A percentile compares a stretch with the other conserved stretches of the same genome.
Conservation (phyloP, 2,113 vertebrate genomes). For the Ginglymostoma cirratum region DNA sequence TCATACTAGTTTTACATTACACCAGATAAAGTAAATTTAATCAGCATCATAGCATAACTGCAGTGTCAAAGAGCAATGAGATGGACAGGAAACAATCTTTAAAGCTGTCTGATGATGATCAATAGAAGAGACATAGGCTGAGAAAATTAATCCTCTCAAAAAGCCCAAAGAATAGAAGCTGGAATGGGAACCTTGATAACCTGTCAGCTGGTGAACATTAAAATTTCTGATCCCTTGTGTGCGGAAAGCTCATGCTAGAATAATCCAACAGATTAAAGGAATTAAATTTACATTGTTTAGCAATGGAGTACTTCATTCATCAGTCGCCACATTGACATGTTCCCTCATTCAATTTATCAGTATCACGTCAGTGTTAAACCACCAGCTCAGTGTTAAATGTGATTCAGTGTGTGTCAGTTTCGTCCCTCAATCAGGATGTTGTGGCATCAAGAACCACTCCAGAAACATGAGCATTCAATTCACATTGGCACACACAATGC, state of each 20-base stretch:
- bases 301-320: background rate
- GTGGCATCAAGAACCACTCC: background rate
- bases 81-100: background rate
- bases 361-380: too few relatives aligned
- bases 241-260: background rate
- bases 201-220: background rate
- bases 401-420: too few relatives aligned
- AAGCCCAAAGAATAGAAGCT: background rate
- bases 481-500: background rate
- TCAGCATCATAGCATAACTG: background rate
- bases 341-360: background rate
- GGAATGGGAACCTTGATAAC: background rate
- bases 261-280: background rate
- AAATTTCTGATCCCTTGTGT: background rate
- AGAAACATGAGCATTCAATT: background rate
- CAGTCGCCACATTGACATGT: background rate
- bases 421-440: background rate
- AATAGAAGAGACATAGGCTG: background rate
- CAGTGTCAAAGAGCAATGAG: background rate
- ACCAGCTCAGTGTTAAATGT: background rate
- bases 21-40: background rate
- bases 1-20: background rate
- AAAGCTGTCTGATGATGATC: slow-evolving; percentile 42
- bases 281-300: too few relatives aligned
- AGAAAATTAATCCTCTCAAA: background rate